Conservation (phyloP, 2,797 vertebrate genomes). For the Manis crassicaudata region DNA sequence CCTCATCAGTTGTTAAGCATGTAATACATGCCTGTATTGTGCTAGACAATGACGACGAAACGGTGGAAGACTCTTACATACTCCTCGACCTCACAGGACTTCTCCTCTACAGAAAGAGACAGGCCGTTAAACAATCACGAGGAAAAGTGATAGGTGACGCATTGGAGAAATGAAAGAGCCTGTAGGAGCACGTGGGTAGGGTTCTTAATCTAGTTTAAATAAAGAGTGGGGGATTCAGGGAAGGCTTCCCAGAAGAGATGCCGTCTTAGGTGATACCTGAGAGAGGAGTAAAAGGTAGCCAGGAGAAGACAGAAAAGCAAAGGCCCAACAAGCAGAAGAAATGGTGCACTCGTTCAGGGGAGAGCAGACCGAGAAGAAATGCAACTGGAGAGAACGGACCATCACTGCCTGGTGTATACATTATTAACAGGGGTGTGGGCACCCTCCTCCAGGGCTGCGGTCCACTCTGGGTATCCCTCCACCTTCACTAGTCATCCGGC, state of each 20-base stretch:
- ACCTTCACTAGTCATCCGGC: not conserved
- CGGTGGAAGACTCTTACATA: not conserved
- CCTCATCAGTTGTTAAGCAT: not conserved
- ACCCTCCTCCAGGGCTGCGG: fast-evolving
- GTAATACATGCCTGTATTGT: not conserved
- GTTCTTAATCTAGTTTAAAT: not conserved
- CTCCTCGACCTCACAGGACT: not conserved
- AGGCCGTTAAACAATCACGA: not conserved
- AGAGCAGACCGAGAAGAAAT: not conserved
- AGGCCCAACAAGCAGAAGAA: not conserved
- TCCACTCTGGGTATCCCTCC: not conserved
- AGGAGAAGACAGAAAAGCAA: not conserved
- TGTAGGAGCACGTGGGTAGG: fast-evolving
- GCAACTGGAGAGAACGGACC: not conserved
- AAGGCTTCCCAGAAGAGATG: not conserved
- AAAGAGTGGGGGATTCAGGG: not conserved
- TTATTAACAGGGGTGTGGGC: not conserved
- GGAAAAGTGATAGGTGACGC: not conserved
- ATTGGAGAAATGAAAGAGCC: not conserved
- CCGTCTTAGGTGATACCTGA: not conserved
- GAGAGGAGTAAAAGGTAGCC: not conserved
- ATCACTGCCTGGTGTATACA: fast-evolving
- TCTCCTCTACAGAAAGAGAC: not conserved
- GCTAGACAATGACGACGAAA: not conserved
- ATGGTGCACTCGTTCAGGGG: fast-evolving